Percentiles rank a stretch among this genome's conserved stretches.
Evolutionary conservation across 2,113 vertebrate species (phyloP).

Genomic region (Clarias magur): DNA sequence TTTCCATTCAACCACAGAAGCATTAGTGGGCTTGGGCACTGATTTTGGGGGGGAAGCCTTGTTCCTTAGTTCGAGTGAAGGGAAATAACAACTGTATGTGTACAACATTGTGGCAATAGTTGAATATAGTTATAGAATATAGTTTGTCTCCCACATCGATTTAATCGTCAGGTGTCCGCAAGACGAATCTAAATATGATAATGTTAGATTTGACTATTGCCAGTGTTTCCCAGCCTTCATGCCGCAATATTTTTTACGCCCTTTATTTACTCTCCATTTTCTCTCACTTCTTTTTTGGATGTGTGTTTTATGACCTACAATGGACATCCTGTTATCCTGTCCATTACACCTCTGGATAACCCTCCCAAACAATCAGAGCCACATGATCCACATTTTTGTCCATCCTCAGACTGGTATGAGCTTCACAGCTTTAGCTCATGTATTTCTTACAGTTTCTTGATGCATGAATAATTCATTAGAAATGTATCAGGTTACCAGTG

Average conservation of each 20-base stretch:
- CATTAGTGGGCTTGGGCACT: no score
- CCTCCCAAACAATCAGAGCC: background rate
- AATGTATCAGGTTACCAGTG: background rate
- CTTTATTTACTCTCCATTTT: background rate
- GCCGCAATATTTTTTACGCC: background rate
- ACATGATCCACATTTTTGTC: background rate
- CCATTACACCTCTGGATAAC: background rate
- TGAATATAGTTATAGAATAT: no score
- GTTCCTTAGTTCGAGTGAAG: no score
- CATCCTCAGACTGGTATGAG: background rate
- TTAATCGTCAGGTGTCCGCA: no score
- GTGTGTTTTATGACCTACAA: background rate
- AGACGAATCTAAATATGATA: background rate
- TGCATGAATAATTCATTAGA: background rate
- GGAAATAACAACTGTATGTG: no score
- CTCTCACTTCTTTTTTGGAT: background rate
- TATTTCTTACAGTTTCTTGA: background rate
- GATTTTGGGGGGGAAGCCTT: no score
- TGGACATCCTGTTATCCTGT: background rate
- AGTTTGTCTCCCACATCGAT: no score
- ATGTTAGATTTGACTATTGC: background rate
- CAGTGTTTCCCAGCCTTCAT: background rate
- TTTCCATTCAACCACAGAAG: no score
- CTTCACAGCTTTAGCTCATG: background rate
- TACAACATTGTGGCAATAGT: no score